These are phyloP conservation scores for Pygoscelis antarcticus DNA, from an alignment of 2,113 vertebrate genomes.

Conservation along the genomic window DNA sequence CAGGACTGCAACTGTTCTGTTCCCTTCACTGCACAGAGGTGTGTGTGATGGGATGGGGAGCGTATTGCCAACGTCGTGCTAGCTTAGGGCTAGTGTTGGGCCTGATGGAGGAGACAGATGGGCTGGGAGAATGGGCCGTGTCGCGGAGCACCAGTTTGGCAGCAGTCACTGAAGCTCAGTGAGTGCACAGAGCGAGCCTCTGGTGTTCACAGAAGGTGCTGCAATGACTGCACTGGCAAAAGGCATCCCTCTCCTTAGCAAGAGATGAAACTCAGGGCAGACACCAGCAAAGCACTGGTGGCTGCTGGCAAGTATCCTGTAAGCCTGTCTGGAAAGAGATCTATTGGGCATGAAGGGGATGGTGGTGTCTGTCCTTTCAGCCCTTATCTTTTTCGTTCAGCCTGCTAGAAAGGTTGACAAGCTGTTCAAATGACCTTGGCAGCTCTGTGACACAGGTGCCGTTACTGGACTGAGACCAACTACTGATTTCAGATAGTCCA, in stretches of 20 bases:
- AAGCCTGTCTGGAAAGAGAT: not conserved
- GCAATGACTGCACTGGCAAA: not conserved
- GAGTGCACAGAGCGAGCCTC: not conserved
- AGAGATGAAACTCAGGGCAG: not conserved
- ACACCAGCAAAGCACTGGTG: not conserved
- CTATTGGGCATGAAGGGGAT: not conserved
- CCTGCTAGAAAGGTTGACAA: not conserved
- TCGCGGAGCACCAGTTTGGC: not conserved
- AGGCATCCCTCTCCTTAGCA: not conserved
- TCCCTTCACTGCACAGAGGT: not conserved
- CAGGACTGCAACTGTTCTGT: not conserved
- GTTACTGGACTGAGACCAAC: not conserved
- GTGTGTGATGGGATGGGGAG: not conserved
- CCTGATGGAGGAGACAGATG: not conserved
- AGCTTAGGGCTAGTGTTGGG: not conserved
- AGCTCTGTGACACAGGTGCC: not conserved
- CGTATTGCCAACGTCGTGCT: accelerated
- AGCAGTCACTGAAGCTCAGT: not conserved
- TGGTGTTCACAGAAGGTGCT: not conserved
- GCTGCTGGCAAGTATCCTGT: not conserved
- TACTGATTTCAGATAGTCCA: not conserved
- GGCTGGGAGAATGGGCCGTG: not conserved
- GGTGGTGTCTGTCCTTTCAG: not conserved
- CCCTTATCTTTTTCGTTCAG: not conserved
- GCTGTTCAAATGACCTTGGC: not conserved